A percentile compares a stretch with the other conserved stretches of the same genome.
These are phyloP conservation scores for Acronicta leporina DNA, from an alignment of 2,888 invertebrate genomes.

Conservation along the genomic window DNA sequence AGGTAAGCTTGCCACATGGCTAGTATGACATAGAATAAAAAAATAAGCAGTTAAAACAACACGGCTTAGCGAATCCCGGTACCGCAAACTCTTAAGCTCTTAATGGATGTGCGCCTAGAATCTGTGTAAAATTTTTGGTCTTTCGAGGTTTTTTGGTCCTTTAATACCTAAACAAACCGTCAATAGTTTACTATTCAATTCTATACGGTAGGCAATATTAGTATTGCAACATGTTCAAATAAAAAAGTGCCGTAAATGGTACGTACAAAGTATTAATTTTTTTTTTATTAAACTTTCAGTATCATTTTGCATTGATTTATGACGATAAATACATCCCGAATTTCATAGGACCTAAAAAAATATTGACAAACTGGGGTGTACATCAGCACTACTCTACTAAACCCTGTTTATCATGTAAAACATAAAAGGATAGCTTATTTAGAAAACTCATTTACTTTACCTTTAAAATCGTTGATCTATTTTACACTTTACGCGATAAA, in stretches of 20 bases:
- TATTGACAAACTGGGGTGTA: too few species aligned
- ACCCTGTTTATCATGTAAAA: neutral
- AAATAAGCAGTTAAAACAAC: slow-evolving; percentile 23
- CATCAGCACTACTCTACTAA: too few species aligned
- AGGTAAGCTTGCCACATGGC: slow-evolving; percentile 25
- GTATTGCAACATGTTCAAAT: too few species aligned
- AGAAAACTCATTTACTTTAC: slow-evolving; percentile 4
- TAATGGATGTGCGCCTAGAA: slow-evolving; percentile 28
- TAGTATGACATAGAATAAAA: slow-evolving; percentile 21
- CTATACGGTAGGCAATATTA: too few species aligned
- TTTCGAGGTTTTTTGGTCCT: neutral
- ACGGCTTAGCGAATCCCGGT: slow-evolving; percentile 13
- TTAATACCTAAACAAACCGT: neutral
- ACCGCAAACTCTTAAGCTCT: slow-evolving; percentile 26
- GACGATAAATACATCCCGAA: too few species aligned
- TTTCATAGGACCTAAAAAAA: too few species aligned
- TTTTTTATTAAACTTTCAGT: too few species aligned
- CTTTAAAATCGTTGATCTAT: slow-evolving; percentile 1
- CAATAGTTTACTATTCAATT: neutral
- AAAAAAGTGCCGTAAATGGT: too few species aligned
- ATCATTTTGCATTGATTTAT: too few species aligned
- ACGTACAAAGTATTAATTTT: too few species aligned
- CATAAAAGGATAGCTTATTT: neutral
- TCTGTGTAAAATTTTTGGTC: slow-evolving; percentile 1
- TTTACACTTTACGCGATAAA: slow-evolving; percentile 6